Evolutionary conservation across 2,888 invertebrate genomes (phyloP).

Genomic region (Mesochorus sp.): DNA sequence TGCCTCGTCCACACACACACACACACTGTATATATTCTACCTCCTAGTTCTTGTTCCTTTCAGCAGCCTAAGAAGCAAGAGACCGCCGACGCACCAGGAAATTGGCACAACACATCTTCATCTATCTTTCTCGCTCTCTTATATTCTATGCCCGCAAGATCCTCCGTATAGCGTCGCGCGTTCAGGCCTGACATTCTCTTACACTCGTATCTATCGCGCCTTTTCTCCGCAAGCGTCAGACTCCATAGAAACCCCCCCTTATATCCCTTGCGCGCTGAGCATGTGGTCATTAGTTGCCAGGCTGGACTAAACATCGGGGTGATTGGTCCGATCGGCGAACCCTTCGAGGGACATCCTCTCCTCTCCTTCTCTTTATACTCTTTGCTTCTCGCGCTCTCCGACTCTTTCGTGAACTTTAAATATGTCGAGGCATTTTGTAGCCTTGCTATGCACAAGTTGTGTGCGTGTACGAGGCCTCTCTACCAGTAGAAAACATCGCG

Average conservation of each 20-base stretch:
- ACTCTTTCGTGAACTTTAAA: conserved; percentile 3
- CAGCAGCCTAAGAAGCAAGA: not conserved
- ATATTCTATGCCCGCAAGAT: too few relatives aligned
- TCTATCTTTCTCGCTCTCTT: too few relatives aligned
- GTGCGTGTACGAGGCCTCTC: not conserved
- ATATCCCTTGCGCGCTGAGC: conserved; percentile 20
- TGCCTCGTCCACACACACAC: too few relatives aligned
- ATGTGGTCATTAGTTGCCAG: conserved; percentile 48
- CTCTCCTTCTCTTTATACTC: conserved; percentile 21
- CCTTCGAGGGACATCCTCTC: conserved; percentile 35
- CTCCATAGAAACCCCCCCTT: not conserved
- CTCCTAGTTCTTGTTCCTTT: not conserved
- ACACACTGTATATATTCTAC: not conserved
- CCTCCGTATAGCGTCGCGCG: not conserved
- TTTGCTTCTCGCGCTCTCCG: conserved; percentile 36
- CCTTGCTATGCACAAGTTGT: not conserved
- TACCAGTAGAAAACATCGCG: not conserved
- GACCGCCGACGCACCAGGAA: conserved; percentile 54
- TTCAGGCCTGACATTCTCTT: conserved; percentile 9
- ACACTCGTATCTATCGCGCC: not conserved
- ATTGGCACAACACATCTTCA: conserved; percentile 43
- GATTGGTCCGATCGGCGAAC: conserved; percentile 50
- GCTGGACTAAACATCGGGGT: conserved; percentile 39
- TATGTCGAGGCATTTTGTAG: not conserved
- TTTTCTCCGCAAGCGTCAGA: not conserved